Conservation (phyloP, 2,797 vertebrate genomes). For the Myotis findleyi region DNA sequence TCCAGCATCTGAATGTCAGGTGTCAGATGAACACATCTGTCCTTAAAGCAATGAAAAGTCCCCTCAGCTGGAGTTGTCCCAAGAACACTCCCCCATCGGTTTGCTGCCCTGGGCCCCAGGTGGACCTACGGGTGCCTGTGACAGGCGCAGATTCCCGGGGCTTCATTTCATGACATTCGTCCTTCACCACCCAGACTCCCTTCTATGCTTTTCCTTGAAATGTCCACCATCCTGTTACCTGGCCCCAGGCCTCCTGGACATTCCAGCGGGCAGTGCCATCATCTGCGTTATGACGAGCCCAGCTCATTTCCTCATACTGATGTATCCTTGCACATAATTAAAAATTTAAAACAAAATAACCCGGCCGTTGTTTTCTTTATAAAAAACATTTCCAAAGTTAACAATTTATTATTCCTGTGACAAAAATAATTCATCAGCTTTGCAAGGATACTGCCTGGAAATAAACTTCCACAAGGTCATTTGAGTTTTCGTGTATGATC, state of each 20-base stretch:
- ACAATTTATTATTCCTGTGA: conserved; percentile 59
- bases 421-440: conserved; percentile 70
- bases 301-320: conserved; percentile 16
- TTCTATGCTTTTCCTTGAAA: neutral
- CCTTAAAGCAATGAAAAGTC: neutral
- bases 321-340: conserved; percentile 44
- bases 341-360: conserved; percentile 69
- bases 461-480: conserved; percentile 63
- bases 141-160: neutral
- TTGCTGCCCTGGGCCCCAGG: neutral
- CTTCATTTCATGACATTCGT: neutral
- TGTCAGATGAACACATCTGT: neutral
- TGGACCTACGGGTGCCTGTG: neutral
- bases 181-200: neutral
- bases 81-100: neutral
- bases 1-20: conserved; percentile 22
- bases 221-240: neutral
- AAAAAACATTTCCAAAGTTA: conserved; percentile 72
- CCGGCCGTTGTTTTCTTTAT: conserved; percentile 51
- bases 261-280: neutral
- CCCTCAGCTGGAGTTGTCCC: neutral
- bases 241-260: neutral
- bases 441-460: conserved; percentile 43
- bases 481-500: conserved; percentile 64
- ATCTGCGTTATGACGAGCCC: neutral